phyloP scores from a whole-genome alignment of 2,797 vertebrate species.

The Karalla daura region DNA sequence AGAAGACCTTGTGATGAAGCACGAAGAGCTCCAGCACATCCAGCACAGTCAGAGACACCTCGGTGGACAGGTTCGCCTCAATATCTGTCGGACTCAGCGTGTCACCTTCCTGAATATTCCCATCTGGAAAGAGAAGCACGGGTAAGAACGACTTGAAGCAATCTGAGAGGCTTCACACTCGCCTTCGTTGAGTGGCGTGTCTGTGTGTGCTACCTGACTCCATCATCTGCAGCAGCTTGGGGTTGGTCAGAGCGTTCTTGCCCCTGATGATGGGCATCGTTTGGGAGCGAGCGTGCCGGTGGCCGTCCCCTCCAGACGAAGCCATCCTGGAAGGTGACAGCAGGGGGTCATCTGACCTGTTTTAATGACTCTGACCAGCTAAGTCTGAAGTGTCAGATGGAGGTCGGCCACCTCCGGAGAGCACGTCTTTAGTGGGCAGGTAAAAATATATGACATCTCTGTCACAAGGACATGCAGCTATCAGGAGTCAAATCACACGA shows the following conservation, averaged over 20 bases:
- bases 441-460: conserved; percentile 26
- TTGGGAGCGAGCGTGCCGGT: conserved; percentile 95
- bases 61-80: conserved; percentile 94
- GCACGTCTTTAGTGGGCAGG: conserved; percentile 12
- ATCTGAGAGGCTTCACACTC: background rate
- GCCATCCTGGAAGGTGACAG: conserved; percentile 94
- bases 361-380: conserved; percentile 1
- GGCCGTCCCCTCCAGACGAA: conserved; percentile 90
- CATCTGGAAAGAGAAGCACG: conserved; percentile 73
- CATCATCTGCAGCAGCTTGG: conserved; percentile 96
- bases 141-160: background rate
- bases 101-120: conserved; percentile 90
- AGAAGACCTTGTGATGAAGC: conserved; percentile 86
- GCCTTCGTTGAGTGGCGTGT: background rate
- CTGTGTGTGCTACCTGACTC: conserved; percentile 83
- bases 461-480: conserved; percentile 36
- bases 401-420: background rate
- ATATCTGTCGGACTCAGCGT: conserved; percentile 91
- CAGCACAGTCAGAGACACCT: conserved; percentile 93
- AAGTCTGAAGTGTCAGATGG: background rate
- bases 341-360: background rate
- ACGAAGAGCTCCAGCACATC: conserved; percentile 95
- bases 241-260: conserved; percentile 96
- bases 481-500: too few relatives aligned
- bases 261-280: conserved; percentile 96